Evolutionary conservation across 1,140 invertebrate genomes (phyloP).

Genomic region (Ruditapes philippinarum): DNA sequence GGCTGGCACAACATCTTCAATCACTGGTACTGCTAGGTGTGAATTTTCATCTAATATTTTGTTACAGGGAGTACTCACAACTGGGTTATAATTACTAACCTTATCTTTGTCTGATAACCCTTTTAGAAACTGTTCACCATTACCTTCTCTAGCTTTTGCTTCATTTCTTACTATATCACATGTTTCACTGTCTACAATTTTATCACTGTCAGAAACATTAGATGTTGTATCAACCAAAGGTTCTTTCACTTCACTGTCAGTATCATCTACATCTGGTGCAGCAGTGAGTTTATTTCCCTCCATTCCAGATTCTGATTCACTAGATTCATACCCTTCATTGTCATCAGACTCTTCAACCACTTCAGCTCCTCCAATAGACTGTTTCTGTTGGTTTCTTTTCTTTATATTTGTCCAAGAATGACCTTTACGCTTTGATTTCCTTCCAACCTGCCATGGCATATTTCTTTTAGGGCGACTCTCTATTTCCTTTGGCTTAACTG

Average conservation of each 20-base stretch:
- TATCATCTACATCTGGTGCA: neutral
- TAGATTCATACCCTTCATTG: neutral
- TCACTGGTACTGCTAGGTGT: too few relatives aligned
- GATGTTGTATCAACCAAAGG: neutral
- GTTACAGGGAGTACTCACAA: too few relatives aligned
- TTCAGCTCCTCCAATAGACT: neutral
- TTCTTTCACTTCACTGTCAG: neutral
- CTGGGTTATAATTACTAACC: too few relatives aligned
- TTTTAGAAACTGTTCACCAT: too few relatives aligned
- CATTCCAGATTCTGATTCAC: neutral
- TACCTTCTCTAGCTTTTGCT: too few relatives aligned
- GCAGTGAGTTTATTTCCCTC: neutral
- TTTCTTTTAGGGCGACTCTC: slow-evolving; percentile 23
- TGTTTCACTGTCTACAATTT: too few relatives aligned
- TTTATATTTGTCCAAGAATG: slow-evolving; percentile 72
- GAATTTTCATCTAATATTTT: too few relatives aligned
- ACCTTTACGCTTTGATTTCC: slow-evolving; percentile 64
- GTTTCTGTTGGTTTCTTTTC: slow-evolving; percentile 59
- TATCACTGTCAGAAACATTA: neutral
- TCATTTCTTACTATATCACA: too few relatives aligned
- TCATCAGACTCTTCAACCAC: neutral
- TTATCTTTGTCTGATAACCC: too few relatives aligned
- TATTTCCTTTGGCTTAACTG: slow-evolving; percentile 30
- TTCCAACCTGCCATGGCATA: slow-evolving; percentile 52
- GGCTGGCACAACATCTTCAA: too few relatives aligned